phyloP scores from a whole-genome alignment of 2,113 vertebrate genomes.

The Sinocyclocheilus anshuiensis region DNA sequence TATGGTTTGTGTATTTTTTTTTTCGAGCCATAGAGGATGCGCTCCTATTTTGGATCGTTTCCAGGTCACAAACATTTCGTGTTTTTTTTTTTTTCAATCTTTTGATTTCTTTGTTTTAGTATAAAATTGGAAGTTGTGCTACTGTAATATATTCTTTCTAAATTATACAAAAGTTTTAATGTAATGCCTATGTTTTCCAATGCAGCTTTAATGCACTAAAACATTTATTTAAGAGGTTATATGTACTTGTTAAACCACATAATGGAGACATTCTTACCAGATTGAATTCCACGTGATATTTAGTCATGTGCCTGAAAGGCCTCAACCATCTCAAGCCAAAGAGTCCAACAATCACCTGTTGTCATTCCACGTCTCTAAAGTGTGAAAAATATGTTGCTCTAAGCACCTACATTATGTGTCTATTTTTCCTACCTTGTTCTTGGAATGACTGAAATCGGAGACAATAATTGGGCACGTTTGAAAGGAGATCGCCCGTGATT shows the following conservation, averaged over 20 bases:
- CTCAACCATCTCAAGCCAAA: slow-evolving; percentile 42
- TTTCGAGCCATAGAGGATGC: slow-evolving; percentile 80
- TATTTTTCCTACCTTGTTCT: slow-evolving; percentile 41
- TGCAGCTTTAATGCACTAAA: slow-evolving; percentile 82
- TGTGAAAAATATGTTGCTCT: slow-evolving; percentile 51
- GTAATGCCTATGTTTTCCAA: slow-evolving; percentile 77
- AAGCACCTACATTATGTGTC: slow-evolving; percentile 46
- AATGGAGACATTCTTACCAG: slow-evolving; percentile 47
- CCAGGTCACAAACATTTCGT: slow-evolving; percentile 66
- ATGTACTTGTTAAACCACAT: slow-evolving; percentile 59
- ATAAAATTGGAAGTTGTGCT: slow-evolving; percentile 78
- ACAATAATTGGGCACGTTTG: slow-evolving; percentile 48
- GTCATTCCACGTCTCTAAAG: slow-evolving; percentile 22
- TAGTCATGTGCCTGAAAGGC: slow-evolving; percentile 9
- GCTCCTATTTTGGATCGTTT: slow-evolving; percentile 57
- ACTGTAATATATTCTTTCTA: slow-evolving; percentile 81
- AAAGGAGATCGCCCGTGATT: slow-evolving; percentile 33
- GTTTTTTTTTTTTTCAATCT: slow-evolving; percentile 57
- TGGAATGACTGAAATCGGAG: slow-evolving; percentile 39
- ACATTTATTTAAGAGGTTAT: slow-evolving; percentile 64
- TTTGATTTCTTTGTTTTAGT: slow-evolving; percentile 68
- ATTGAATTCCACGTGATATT: slow-evolving; percentile 42
- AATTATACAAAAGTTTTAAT: slow-evolving; percentile 77
- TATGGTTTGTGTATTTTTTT: slow-evolving; percentile 64
- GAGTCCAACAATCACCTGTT: slow-evolving; percentile 38